Base-by-base conservation (phyloP, 1,140 invertebrate genomes). In the Musca vetustissima region DNA sequence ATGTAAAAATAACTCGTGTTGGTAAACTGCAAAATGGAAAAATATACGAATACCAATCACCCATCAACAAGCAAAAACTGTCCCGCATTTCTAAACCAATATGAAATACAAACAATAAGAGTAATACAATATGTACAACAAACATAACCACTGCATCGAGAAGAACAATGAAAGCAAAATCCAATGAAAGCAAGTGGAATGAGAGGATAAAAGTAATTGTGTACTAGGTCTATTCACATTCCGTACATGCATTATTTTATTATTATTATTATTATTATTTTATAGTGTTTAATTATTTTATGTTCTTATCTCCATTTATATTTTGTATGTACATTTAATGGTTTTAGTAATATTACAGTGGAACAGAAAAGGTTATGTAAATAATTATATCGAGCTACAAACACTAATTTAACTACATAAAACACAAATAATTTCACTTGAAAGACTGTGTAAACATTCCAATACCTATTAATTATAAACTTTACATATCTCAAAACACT, bases 281-380 rank as follows among this genome's bases (percentile, higher is more conserved):
- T 66, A 48, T 61, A n/a, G n/a, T n/a, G n/a, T n/a, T n/a, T n/a
- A n/a, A n/a, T n/a, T n/a, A n/a, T n/a, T n/a, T n/a, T n/a, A n/a
- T n/a, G n/a, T n/a, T n/a, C n/a, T n/a, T n/a, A n/a, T n/a, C n/a
- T n/a, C n/a, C n/a, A n/a, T n/a, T n/a, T n/a, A n/a, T n/a, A n/a
- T n/a, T n/a, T n/a, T n/a, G n/a, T n/a, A n/a, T n/a, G n/a, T n/a
- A n/a, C n/a, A n/a, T n/a, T n/a, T n/a, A n/a, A n/a, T n/a, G n/a
- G n/a, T n/a, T n/a, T n/a, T n/a, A n/a, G n/a, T 50, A 36, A 24
- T 73, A 52, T 53, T 72, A 22, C 72, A 72, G 66, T 73, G 69
- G 57, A 72, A 70, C 24, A 67, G 70, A 1, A 50, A 70, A 57
- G 71, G 69, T 43, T 71, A 70, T 36, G 7, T 14, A 28, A 72